Evolutionary conservation across 2,113 vertebrate genomes (phyloP), one percentile per base, ranked within the genome.

Genomic region (Hiodon tergisus): DNA sequence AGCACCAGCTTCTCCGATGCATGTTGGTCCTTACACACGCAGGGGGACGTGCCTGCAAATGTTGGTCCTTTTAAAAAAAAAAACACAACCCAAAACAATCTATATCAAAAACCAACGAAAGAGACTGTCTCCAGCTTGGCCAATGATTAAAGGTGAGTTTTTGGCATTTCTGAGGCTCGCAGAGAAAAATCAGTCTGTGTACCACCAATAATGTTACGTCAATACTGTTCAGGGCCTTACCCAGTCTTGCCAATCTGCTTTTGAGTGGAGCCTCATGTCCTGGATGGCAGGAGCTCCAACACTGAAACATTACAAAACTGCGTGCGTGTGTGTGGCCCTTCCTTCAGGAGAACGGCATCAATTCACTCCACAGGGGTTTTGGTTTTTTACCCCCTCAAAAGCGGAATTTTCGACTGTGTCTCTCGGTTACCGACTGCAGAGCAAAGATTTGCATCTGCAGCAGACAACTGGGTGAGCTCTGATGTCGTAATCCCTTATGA

Each of bases 71-170:
- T 48, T 14, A 5, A 7, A 69, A 60, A 60, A 63, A 52, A 62
- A 70, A 71, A 31, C 9, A 1, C 9, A 66, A 66, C 48, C 63
- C 57, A 31, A 31, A 31, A 31, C 31, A 31, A 31, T 31, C 31
- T 31, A 31, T 31, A 31, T 1, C 31, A 31, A 31, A 31, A n/a
- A 65, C 60, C 71, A 51, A 13, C 13, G 75, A n/a, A 47, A 61
- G 14, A 31, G 68, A 69, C 66, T 55, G 69, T 69, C 71, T 63
- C 46, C 59, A 62, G 59, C 50, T 57, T 53, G 68, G 59, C 75
- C 59, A n/a, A 48, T 55, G 75, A 63, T 74, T 66, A 48, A 76
- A 76, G 68, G 75, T 65, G 68, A 17, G 63, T 47, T 76, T 47
- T 50, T 76, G 74, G 67, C 17, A 66, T 74, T 52, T 73, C 71